phyloP scores from a whole-genome alignment of 92 coral and sea anemone genomes.

The Phymanthus crucifer region DNA sequence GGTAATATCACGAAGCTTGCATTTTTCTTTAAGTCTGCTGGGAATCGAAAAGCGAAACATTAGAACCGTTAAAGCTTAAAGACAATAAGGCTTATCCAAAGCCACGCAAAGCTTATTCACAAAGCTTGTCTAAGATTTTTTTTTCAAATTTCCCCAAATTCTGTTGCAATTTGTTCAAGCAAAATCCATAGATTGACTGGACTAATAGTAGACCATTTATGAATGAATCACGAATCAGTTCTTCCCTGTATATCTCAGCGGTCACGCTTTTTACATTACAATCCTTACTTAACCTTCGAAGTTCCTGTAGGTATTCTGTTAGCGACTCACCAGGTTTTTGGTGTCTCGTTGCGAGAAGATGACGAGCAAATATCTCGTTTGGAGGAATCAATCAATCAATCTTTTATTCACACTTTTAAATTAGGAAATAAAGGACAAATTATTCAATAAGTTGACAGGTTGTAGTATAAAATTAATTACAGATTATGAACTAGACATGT shows the following conservation, averaged over 20 bases:
- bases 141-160: neutral
- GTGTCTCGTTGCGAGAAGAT: neutral
- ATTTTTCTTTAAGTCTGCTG: neutral
- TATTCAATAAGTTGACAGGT: too few relatives aligned
- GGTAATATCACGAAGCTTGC: neutral
- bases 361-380: neutral
- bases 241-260: slow-evolving; percentile 22
- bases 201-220: slow-evolving; percentile 1
- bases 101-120: neutral
- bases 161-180: too few relatives aligned
- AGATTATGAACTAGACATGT: too few relatives aligned
- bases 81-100: neutral
- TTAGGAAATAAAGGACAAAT: too few relatives aligned
- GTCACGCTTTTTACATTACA: slow-evolving; percentile 11
- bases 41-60: neutral
- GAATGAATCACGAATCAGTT: slow-evolving; percentile 20
- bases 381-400: too few relatives aligned
- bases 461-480: too few relatives aligned
- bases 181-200: too few relatives aligned
- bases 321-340: neutral
- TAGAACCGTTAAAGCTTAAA: neutral
- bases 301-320: neutral
- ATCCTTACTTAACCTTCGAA: neutral
- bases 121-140: neutral
- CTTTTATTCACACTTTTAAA: too few relatives aligned